Evolutionary conservation across 2,797 vertebrate genomes (phyloP), one percentile per base, ranked within the genome.

Genomic region (Tokudaia muenninki): DNA sequence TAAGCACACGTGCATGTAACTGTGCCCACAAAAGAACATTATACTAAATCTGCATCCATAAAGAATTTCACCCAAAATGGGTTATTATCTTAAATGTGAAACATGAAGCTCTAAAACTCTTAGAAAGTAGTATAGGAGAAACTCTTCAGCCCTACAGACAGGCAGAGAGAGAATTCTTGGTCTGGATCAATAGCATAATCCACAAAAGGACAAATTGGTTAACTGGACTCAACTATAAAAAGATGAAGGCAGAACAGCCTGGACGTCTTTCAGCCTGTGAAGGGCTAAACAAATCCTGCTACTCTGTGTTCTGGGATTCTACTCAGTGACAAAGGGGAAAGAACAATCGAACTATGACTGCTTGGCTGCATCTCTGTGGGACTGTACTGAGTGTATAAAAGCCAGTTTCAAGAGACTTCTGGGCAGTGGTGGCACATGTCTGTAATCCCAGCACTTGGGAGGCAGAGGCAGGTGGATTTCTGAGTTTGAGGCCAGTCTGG

Each of bases 31-130:
- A 67, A 70, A 11, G 81, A 83, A 63, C 37, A 79, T 67, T 82
- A 57, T 75, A 61, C 57, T 79, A 78, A 94, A 87, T 37, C 34
- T 92, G 84, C 22, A 79, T 13, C 50, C 82, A 26, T 70, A 52
- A 19, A 90, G 97, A 75, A 92, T 91, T 91, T 65, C 92, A 81
- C 47, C 92, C 61, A 57, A 74, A 92, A 90, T 83, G 59, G 57
- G 31, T 84, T 70, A 77, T 90, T 29, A 52, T 80, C 63, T 95
- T 89, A 93, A 84, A 92, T 79, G 16, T 91, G 84, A 94, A 96
- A 83, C 37, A 79, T 79, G 78, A 44, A 91, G 82, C 79, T 84
- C 81, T 91, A 77, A 90, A 96, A 83, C 17, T 80, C 89, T 70
- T 50, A 81, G 78, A 41, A 65, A 90, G 88, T 63, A 59, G 6